Evolutionary conservation across 2,888 invertebrate species (phyloP), one percentile per base, ranked within the genome.

Genomic region (Bembecia ichneumoniformis): DNA sequence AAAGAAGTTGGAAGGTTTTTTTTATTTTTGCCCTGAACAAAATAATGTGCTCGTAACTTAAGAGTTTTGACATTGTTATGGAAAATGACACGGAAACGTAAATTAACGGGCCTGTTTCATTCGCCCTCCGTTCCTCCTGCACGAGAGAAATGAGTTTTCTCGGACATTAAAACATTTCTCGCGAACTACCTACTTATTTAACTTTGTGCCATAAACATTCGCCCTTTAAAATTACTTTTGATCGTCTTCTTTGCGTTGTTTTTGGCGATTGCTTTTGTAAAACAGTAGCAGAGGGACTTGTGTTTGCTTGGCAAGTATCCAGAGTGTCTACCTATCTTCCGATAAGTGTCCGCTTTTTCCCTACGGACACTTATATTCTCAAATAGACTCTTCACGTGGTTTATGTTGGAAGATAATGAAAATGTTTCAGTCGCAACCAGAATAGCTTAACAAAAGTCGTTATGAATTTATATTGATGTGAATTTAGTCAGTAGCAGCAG

Each of bases 31-130:
- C 58, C 61, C 55, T 51, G 56, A 58, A 57, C 58, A 54, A 65
- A 69, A 68, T 71, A 68, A 71, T 68, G 65, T 63, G 63, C 59
- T 64, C 59, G 55, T 68, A 74, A 71, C 68, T 44, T 44, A 68
- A 63, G 65, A 73, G 63, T 75, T 73, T 66, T 68, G 66, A 71
- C 67, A 69, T 73, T 74, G 67, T 76, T 74, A 71, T 64, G 62
- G 70, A 73, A 69, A 74, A 74, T 72, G 68, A 71, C 67, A 69
- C 66, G 67, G 71, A 72, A 77, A 74, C 64, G 61, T 60, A 60
- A 73, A 77, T 77, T 80, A 76, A 76, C 68, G 64, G 65, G 54
- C 59, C 57, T 59, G 61, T 71, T 70, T 64, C 64, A 63, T 65
- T 28, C 28, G 28, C 28, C 28, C 28, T 28, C 28, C 28, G 28